phyloP scores from a whole-genome alignment of 2,888 invertebrate species.

The Lepidocyrtoides sp. region DNA sequence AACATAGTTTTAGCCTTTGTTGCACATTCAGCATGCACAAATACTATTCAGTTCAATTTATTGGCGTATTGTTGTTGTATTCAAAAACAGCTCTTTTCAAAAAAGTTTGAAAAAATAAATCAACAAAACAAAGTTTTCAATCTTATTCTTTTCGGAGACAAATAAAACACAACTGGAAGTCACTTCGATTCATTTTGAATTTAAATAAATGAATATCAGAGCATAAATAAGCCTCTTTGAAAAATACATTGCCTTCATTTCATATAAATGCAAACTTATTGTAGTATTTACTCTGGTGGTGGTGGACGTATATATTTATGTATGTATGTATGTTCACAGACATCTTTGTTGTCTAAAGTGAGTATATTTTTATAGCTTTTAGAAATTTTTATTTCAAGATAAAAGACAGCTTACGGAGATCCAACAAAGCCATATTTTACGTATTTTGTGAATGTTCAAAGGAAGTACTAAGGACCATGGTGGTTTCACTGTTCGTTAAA shows the following conservation, averaged over 20 bases:
- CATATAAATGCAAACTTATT: not conserved
- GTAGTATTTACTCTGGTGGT: not conserved
- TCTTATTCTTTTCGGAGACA: not conserved
- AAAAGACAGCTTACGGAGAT: too few species aligned
- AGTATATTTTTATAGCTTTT: not conserved
- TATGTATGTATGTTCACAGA: not conserved
- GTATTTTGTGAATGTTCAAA: not conserved
- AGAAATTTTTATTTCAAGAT: too few species aligned
- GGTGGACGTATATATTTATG: too few species aligned
- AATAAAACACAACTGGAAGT: not conserved
- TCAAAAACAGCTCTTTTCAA: not conserved
- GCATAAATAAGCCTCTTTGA: too few species aligned
- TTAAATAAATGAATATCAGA: constrained; percentile 40
- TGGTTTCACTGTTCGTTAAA: not conserved
- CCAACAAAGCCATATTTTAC: too few species aligned
- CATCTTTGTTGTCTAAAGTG: not conserved
- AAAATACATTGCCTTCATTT: too few species aligned
- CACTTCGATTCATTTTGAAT: constrained; percentile 19
- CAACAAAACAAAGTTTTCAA: not conserved
- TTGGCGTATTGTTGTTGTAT: too few species aligned
- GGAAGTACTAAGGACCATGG: not conserved
- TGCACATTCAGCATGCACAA: too few species aligned
- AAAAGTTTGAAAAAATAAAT: not conserved
- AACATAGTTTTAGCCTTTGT: too few species aligned
- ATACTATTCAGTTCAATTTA: too few species aligned